These are phyloP conservation scores for Drosophila putrida DNA, from an alignment of 2,888 invertebrate species.

Conservation along the genomic window DNA sequence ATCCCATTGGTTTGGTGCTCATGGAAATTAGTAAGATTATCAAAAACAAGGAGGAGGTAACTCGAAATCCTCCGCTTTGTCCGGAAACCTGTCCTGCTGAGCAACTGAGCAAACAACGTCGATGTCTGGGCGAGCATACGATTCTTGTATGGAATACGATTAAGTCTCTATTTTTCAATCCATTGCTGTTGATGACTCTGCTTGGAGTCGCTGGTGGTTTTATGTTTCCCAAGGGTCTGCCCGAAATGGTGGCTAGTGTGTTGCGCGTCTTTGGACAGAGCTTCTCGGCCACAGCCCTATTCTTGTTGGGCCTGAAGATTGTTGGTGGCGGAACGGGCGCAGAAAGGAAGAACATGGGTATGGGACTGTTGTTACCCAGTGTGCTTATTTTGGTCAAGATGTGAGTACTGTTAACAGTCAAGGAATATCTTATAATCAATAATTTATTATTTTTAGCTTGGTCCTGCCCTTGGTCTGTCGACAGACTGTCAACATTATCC, in stretches of 20 bases:
- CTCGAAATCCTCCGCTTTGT: conserved; percentile 74
- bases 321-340: conserved; percentile 93
- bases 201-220: conserved; percentile 95
- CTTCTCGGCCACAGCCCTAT: conserved; percentile 96
- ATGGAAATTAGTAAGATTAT: conserved; percentile 91
- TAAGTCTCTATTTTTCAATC: conserved; percentile 93
- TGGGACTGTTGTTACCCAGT: conserved; percentile 92
- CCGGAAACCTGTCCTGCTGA: conserved; percentile 82
- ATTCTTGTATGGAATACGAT: conserved; percentile 86
- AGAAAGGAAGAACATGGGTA: conserved; percentile 86
- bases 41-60: conserved; percentile 77
- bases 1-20: conserved; percentile 95
- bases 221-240: conserved; percentile 91
- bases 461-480: conserved; percentile 94
- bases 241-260: conserved; percentile 90
- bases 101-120: conserved; percentile 70
- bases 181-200: conserved; percentile 96
- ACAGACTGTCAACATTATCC: conserved; percentile 92
- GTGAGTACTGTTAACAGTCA: conserved; percentile 86
- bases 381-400: conserved; percentile 96
- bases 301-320: conserved; percentile 95
- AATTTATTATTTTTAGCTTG: conserved; percentile 87
- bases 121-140: conserved; percentile 76
- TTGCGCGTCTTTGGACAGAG: conserved; percentile 93
- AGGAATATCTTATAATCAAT: not conserved